Conservation (phyloP, 2,113 vertebrate genomes). For the Nanorana parkeri region DNA sequence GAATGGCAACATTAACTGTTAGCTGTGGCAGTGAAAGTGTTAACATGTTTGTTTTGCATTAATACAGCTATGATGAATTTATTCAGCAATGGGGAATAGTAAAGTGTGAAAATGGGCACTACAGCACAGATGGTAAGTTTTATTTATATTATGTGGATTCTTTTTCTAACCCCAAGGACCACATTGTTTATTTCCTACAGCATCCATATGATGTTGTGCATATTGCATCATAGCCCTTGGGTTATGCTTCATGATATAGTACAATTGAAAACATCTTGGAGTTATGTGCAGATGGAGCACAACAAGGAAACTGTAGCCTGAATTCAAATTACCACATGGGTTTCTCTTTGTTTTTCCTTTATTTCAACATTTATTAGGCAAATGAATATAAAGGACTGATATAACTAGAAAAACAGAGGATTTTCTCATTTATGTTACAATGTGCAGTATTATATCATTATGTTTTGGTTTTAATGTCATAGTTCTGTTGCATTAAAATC, state of each 20-base stretch:
- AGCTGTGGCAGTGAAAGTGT: neutral
- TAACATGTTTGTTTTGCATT: neutral
- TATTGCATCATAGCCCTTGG: constrained; percentile 51
- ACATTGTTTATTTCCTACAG: constrained; percentile 56
- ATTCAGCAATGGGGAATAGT: neutral
- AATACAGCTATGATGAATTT: neutral
- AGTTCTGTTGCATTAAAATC: too few relatives aligned
- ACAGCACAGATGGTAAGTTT: constrained; percentile 53
- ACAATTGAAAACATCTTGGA: constrained; percentile 50
- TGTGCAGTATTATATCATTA: too few relatives aligned
- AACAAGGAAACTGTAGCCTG: constrained; percentile 30
- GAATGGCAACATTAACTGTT: neutral
- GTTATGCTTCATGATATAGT: constrained; percentile 49
- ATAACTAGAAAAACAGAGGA: neutral
- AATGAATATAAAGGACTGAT: constrained; percentile 10
- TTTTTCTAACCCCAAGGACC: constrained; percentile 41
- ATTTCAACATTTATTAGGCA: constrained; percentile 9
- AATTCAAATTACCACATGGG: constrained; percentile 35
- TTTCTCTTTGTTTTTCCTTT: neutral
- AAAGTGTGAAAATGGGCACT: neutral
- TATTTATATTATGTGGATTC: constrained; percentile 51
- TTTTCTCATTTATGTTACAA: neutral
- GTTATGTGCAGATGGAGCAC: constrained; percentile 47
- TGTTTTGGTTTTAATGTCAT: too few relatives aligned
- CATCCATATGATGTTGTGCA: constrained; percentile 55